Evolutionary conservation across 2,888 invertebrate genomes (phyloP), one percentile per base, ranked within the genome.

Genomic region (Ischnus inquisitorius): DNA sequence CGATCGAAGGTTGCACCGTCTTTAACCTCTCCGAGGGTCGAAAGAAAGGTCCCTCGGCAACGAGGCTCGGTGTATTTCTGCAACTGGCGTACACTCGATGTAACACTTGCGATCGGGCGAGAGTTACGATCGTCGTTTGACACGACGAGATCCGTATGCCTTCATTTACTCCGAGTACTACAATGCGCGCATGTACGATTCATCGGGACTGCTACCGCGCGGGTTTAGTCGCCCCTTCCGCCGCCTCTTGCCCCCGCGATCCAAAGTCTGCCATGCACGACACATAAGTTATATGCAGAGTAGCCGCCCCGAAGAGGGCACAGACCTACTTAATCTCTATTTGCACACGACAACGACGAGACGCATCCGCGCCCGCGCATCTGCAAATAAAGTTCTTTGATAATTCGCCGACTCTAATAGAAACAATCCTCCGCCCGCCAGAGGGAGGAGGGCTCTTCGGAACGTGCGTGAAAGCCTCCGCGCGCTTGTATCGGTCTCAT

Each of bases 351-450:
- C 60, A 65, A 80, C 69, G 85, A 79, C 82, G 78, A 84, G 84
- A 83, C 69, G 82, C 79, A 87, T 87, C 87, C 72, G 74, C 41
- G 71, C 57, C 68, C 22, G 64, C 76, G 85, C 87, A 86, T 87
- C 82, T 86, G 87, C 83, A 80, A 79, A 75, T 79, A 80, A 80
- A 48, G 87, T 81, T 82, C 89, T 91, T 91, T 91, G 90, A 91
- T 91, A 87, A 78, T 86, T 79, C 41, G 88, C 91, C 91, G 91
- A 87, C 87, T 87, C 85, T 87, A 89, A 89, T 89, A 89, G 89
- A 90, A 91, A 91, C 91, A 89, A 90, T 90, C 86, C 87, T 83
- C 25, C 3, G 60, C 16, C 34, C 34, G 75, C 28, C 69, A 41
- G 65, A 67, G 84, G 51, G 46, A 67, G 84, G 51, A 41, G 5